phyloP scores from a whole-genome alignment of 2,113 vertebrate species.

The Euleptes europaea region DNA sequence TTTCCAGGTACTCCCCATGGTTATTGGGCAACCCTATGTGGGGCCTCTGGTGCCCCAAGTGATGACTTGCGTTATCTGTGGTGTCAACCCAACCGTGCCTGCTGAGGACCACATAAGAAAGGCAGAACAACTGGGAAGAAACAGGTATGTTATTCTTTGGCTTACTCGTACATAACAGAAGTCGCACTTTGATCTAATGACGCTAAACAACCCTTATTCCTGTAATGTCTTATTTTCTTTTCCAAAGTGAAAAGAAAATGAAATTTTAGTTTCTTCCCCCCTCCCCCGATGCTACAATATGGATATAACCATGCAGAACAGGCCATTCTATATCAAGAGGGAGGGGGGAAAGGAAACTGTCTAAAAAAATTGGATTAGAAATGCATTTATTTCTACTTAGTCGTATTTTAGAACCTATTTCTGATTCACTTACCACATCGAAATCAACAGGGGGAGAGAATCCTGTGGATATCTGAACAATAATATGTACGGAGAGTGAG shows the following conservation, averaged over 20 bases:
- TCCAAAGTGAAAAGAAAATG: constrained; percentile 40
- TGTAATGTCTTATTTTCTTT: constrained; percentile 26
- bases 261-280: constrained; percentile 51
- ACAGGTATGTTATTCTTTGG: constrained; percentile 23
- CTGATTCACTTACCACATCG: constrained; percentile 48
- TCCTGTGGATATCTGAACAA: constrained; percentile 50
- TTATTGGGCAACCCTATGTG: too few species aligned
- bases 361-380: constrained; percentile 63
- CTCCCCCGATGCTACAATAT: constrained; percentile 57
- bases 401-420: constrained; percentile 61
- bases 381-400: constrained; percentile 63
- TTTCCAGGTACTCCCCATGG: too few species aligned
- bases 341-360: constrained; percentile 57
- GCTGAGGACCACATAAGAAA: constrained; percentile 1
- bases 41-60: background rate
- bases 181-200: constrained; percentile 50
- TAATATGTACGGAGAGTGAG: constrained; percentile 10
- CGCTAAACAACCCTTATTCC: constrained; percentile 47
- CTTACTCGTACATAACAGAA: constrained; percentile 27
- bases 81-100: background rate
- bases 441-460: constrained; percentile 40
- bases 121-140: constrained; percentile 28
- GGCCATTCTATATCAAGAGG: constrained; percentile 44
- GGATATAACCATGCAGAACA: constrained; percentile 42
- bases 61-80: background rate